Evolutionary conservation across 2,797 vertebrate genomes (phyloP).

Genomic region (Eleutherodactylus coqui): DNA sequence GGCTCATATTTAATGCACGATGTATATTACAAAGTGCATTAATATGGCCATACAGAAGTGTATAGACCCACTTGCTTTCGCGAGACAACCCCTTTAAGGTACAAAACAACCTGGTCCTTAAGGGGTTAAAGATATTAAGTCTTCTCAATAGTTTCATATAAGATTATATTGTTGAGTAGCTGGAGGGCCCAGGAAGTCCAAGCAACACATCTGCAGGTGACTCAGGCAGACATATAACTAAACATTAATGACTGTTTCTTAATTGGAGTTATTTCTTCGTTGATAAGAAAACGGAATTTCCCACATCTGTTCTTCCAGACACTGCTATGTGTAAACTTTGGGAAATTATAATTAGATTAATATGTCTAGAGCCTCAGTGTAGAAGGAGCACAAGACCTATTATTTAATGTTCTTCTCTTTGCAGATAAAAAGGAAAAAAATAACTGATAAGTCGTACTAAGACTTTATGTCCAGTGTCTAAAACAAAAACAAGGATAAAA

Average conservation of each 20-base stretch:
- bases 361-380: slow-evolving; percentile 32
- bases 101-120: too few relatives aligned
- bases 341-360: slow-evolving; percentile 33
- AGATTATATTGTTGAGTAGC: not conserved
- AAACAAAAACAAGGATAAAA: too few relatives aligned
- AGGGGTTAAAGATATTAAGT: not conserved
- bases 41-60: too few relatives aligned
- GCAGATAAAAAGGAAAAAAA: not conserved
- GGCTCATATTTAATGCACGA: too few relatives aligned
- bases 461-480: too few relatives aligned
- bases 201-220: not conserved
- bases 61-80: too few relatives aligned
- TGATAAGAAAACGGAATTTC: slow-evolving; percentile 24
- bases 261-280: slow-evolving; percentile 24
- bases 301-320: slow-evolving; percentile 27
- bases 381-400: not conserved
- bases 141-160: not conserved
- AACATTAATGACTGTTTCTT: slow-evolving; percentile 21
- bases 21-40: too few relatives aligned
- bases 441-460: too few relatives aligned
- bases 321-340: slow-evolving; percentile 16
- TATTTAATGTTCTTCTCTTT: not conserved
- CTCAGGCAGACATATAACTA: not conserved
- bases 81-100: too few relatives aligned
- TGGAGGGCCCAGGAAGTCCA: not conserved